phyloP scores from a whole-genome alignment of 2,113 vertebrate genomes.

The Spilogale gracilis region DNA sequence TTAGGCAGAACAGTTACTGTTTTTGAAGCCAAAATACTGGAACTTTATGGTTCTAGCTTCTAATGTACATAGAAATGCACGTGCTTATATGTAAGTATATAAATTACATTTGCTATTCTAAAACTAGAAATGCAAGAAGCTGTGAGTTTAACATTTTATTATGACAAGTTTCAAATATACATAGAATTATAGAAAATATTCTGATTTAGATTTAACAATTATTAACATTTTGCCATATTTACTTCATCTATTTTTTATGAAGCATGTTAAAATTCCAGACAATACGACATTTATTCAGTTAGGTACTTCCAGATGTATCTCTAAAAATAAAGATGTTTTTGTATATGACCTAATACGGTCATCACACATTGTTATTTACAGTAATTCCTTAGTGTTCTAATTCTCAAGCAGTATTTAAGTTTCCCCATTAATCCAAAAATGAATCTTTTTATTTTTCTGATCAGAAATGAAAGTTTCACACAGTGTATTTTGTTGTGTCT shows the following conservation, averaged over 20 bases:
- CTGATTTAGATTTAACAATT: not conserved
- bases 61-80: not conserved
- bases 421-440: not conserved
- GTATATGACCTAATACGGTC: not conserved
- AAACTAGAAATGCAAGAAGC: slow-evolving; percentile 4
- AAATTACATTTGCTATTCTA: not conserved
- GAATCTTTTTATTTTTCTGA: not conserved
- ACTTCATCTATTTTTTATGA: slow-evolving; percentile 12
- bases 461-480: slow-evolving; percentile 8
- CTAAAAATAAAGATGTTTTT: slow-evolving; percentile 9
- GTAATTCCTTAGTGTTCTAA: slow-evolving; percentile 24
- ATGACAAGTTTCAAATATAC: not conserved
- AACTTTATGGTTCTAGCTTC: slow-evolving; percentile 6
- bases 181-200: not conserved
- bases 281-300: not conserved
- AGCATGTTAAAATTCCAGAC: slow-evolving; percentile 6
- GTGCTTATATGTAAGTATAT: not conserved
- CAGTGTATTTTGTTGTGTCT: not conserved
- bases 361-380: not conserved
- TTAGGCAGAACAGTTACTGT: slow-evolving; percentile 20
- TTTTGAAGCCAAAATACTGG: not conserved
- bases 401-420: not conserved
- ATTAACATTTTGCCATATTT: not conserved
- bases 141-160: not conserved
- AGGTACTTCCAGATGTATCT: not conserved